phyloP scores from a whole-genome alignment of 2,888 invertebrate species.

The Harpalus rufipes region DNA sequence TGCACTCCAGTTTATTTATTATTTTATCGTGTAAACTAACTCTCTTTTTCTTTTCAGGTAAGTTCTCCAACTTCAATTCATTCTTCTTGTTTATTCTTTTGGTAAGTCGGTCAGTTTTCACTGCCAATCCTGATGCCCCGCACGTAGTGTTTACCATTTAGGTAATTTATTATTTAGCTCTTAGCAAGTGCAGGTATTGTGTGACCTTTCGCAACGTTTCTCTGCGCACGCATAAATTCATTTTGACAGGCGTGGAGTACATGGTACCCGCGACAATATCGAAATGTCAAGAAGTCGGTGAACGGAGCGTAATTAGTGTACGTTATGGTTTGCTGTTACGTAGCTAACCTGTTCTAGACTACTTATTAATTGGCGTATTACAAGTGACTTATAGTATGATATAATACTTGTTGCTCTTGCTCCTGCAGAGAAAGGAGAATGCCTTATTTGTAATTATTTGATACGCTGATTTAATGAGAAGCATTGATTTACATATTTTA shows the following conservation, averaged over 20 bases:
- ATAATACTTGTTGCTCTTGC: conserved; percentile 6
- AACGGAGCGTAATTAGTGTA: conserved; percentile 28
- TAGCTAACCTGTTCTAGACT: conserved; percentile 28
- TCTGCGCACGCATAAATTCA: conserved; percentile 36
- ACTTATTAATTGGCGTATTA: conserved; percentile 46
- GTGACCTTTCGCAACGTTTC: conserved; percentile 46
- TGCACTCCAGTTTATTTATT: background rate
- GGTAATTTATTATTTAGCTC: conserved; percentile 18
- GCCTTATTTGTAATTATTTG: conserved; percentile 15
- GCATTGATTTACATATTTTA: background rate
- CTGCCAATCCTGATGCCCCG: background rate
- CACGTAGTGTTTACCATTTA: conserved; percentile 23
- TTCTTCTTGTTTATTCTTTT: conserved; percentile 6
- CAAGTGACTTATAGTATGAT: conserved; percentile 24
- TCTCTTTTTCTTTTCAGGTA: conserved; percentile 28
- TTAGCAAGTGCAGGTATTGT: conserved; percentile 25
- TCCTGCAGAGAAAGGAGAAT: background rate
- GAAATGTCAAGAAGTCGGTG: conserved; percentile 34
- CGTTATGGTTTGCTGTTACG: conserved; percentile 32
- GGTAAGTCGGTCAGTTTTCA: conserved; percentile 52
- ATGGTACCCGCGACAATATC: background rate
- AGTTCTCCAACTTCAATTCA: conserved; percentile 7
- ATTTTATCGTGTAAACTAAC: background rate
- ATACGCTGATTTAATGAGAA: conserved; percentile 2
- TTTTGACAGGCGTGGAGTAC: conserved; percentile 16